Evolutionary conservation across 2,113 vertebrate species (phyloP).

Genomic region (Alethe diademata): DNA sequence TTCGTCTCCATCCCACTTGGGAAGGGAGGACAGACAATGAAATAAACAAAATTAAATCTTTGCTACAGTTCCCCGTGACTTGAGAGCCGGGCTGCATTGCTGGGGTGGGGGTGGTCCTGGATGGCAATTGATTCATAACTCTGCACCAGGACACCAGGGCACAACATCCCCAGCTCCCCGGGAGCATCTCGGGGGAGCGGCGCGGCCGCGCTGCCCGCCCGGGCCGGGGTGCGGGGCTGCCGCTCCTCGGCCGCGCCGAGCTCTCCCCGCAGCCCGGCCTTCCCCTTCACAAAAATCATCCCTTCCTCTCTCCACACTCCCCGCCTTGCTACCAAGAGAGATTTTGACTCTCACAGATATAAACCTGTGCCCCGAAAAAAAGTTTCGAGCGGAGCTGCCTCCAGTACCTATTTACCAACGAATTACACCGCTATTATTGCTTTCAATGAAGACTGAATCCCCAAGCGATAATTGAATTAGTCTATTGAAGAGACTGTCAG

Average conservation of each 20-base stretch:
- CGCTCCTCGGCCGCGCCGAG: not conserved
- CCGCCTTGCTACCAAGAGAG: not conserved
- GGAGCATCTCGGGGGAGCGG: not conserved
- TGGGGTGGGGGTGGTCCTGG: not conserved
- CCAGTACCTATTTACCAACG: slow-evolving; percentile 61
- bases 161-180: not conserved
- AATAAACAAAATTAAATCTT: not conserved
- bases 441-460: slow-evolving; percentile 76
- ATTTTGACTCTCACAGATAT: not conserved
- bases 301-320: not conserved
- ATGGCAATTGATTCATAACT: slow-evolving; percentile 1
- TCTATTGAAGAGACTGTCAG: slow-evolving; percentile 82
- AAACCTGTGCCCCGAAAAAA: not conserved
- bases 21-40: not conserved
- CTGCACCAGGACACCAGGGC: not conserved
- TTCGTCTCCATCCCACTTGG: not conserved
- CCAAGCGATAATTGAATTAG: slow-evolving; percentile 80
- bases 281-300: not conserved
- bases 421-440: slow-evolving; percentile 63
- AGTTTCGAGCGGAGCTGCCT: slow-evolving; percentile 7
- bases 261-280: not conserved
- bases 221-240: not conserved
- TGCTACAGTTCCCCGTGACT: not conserved
- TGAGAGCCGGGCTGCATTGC: not conserved
- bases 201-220: not conserved